Evolutionary conservation across 1,140 invertebrate species (phyloP).

Genomic region (Pogonomyrmex californicus): DNA sequence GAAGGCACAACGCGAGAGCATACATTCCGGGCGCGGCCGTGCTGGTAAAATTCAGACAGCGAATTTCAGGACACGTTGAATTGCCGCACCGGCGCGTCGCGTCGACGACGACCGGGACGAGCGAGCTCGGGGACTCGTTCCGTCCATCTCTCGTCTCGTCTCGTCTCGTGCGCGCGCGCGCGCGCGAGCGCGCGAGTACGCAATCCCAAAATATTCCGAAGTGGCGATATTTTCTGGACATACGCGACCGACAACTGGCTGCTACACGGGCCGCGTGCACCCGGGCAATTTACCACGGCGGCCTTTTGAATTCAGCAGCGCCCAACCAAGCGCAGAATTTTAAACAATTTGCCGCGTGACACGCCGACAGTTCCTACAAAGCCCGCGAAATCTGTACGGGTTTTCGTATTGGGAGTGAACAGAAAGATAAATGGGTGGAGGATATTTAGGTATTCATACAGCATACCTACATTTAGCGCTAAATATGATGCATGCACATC

Average conservation of each 20-base stretch:
- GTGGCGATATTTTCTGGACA: slow-evolving; percentile 61
- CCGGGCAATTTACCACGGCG: slow-evolving; percentile 64
- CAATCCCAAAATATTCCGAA: slow-evolving; percentile 57
- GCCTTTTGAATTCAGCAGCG: slow-evolving; percentile 69
- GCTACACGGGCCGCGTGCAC: not conserved
- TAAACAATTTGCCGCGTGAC: slow-evolving; percentile 64
- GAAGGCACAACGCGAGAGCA: slow-evolving; percentile 13
- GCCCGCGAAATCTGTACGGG: slow-evolving; percentile 39
- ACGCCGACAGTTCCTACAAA: slow-evolving; percentile 52
- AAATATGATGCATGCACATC: not conserved
- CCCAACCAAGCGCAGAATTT: slow-evolving; percentile 65
- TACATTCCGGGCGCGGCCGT: slow-evolving; percentile 1
- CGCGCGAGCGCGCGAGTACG: slow-evolving; percentile 1
- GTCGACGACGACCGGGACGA: slow-evolving; percentile 11
- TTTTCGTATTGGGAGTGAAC: slow-evolving; percentile 24
- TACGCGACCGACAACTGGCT: not conserved
- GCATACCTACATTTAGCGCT: not conserved
- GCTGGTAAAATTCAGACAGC: slow-evolving; percentile 61
- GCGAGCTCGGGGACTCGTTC: slow-evolving; percentile 12
- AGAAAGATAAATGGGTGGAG: slow-evolving; percentile 9
- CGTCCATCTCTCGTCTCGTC: not conserved
- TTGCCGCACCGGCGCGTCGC: slow-evolving; percentile 18
- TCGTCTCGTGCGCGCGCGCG: not conserved
- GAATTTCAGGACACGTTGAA: slow-evolving; percentile 14
- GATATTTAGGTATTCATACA: slow-evolving; percentile 23